These are phyloP conservation scores for Synanthedon myopaeformis DNA, from an alignment of 2,888 invertebrate genomes.

Conservation along the genomic window DNA sequence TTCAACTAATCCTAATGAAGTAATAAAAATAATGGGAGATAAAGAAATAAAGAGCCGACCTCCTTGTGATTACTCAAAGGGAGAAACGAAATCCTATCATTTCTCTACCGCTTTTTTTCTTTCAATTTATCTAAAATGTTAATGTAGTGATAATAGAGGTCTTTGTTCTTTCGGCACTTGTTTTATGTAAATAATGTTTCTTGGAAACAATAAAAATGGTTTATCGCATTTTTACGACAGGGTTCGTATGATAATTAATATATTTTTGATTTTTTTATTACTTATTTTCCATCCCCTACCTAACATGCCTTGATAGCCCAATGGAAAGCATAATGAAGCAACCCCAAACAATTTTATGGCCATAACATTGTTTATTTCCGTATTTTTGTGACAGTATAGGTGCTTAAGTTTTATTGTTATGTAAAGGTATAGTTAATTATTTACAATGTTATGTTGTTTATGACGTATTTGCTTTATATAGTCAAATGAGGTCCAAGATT, in stretches of 20 bases:
- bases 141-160: slow-evolving; percentile 24
- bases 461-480: no score
- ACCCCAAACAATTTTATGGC: no score
- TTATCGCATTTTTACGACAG: background rate
- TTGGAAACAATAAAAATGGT: background rate
- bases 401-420: no score
- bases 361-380: no score
- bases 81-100: slow-evolving; percentile 21
- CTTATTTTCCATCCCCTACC: background rate
- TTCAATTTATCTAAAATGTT: slow-evolving; percentile 38
- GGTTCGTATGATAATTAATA: background rate
- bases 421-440: no score
- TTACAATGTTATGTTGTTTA: no score
- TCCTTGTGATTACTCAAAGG: slow-evolving; percentile 47
- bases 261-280: background rate
- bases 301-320: no score
- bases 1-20: slow-evolving; percentile 33
- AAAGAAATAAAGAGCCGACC: slow-evolving; percentile 22
- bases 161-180: slow-evolving; percentile 14
- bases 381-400: no score
- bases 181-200: slow-evolving; percentile 1
- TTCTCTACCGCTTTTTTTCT: slow-evolving; percentile 31
- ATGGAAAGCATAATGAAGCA: no score
- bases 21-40: slow-evolving; percentile 34
- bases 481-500: no score